Evolutionary conservation across 2,797 vertebrate genomes (phyloP), one percentile per base, ranked within the genome.

Genomic region (Stomatorhinus walkeri): DNA sequence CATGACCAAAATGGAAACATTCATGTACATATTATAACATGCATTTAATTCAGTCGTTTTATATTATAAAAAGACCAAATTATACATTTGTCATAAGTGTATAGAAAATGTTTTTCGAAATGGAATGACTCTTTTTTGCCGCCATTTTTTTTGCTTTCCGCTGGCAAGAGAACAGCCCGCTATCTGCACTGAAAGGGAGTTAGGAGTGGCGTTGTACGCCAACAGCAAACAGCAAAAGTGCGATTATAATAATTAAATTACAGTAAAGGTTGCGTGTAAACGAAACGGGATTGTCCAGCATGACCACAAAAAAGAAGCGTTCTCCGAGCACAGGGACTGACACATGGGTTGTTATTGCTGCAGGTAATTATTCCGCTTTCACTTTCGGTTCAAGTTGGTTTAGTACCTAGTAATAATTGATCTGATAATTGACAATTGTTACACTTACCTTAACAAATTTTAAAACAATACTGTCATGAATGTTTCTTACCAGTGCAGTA

Each of bases 331-430:
- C 85, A 49, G 90, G 91, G 19, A 93, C 91, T 72, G 94, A 93
- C 43, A 96, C 94, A 88, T 96, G 96, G 96, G 96, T 96, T 89
- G 94, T 96, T 43, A 85, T 97, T 40, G 94, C 95, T 49, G 92
- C 95, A 94, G 96, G 96, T 97, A 94, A 81, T 91, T 87, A 83
- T 43, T 81, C 19, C 7, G 19, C 4, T 81, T 81, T 81, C 40
- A 43, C 40, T 81, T 81, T 81, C 76, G 40, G 85, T 56, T 49
- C 12, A 1, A 12, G 4, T 84, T 89, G n/a, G 22, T n/a, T 14
- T 51, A 19, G 19, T 79, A 14, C 22, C n/a, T 40, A 10, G 51
- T 81, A 46, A 46, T 81, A 48, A 16, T 48, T 56, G 19, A 43
- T 22, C 40, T 43, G 40, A 64, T 36, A 46, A 51, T 49, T 32